Base-by-base conservation (phyloP, 2,797 vertebrate species). In the Etheostoma nigrum region DNA sequence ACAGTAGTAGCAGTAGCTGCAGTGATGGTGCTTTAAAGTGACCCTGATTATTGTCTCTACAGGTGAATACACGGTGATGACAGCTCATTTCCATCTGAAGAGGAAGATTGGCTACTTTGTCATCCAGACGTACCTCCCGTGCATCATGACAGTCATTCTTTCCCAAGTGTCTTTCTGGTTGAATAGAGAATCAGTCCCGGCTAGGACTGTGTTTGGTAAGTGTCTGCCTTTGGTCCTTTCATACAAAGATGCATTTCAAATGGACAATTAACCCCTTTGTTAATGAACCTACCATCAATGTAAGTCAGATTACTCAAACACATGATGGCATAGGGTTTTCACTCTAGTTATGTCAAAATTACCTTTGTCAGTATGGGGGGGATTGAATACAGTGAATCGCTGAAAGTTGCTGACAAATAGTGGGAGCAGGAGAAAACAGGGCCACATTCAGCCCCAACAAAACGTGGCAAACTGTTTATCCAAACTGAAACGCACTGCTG, bases 21-120 rank as follows among this genome's bases (percentile, higher is more conserved):
- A 6, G 57, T 9, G 12, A 13, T 48, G 47, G 16, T 60, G 64
- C 36, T 74, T 72, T 67, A 58, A 61, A 49, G 4, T 49, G 33
- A 72, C 52, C 53, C 14, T 21, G 63, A 18, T 49, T 78, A 30
- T 69, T 51, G 18, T 79, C 63, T 76, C 64, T 49, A 21, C 91
- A 99, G 98, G 98, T 85, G 98, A 99, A 96, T 99, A 99, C 82
- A 99, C 97, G 0, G 98, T 99, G 90, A 99, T 99, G 98, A 99
- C 97, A 0, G 97, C 98, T 92, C 97, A 99, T 95, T 99, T 99
- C 90, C 98, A 99, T 90, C 93, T 99, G 95, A 99, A 99, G 95
- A 96, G 98, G 93, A 99, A 99, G 95, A 99, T 99, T 52, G 98
- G 98, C 72, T 99, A 99, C 94, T 99, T 99, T 93, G 97, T 99